These are phyloP conservation scores for Microplitis deprimator DNA, from an alignment of 2,888 invertebrate genomes.

Conservation along the genomic window DNA sequence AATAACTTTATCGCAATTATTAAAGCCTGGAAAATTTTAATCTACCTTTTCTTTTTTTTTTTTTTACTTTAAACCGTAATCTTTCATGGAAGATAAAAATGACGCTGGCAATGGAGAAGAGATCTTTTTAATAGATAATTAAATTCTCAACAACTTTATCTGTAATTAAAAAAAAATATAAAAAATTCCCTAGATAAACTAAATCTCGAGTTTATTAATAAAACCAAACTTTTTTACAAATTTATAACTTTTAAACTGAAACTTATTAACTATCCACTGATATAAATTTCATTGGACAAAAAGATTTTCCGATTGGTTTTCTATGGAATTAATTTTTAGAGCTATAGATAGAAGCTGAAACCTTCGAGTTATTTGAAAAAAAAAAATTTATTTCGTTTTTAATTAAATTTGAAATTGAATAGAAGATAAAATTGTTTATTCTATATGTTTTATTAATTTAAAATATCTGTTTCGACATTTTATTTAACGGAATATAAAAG, in stretches of 20 bases:
- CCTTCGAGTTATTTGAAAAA: neutral
- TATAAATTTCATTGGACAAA: neutral
- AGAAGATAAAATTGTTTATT: neutral
- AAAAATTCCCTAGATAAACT: neutral
- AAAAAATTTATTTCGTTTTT: neutral
- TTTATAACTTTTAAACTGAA: neutral
- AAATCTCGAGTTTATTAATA: neutral
- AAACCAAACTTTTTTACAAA: neutral
- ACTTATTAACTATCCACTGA: neutral
- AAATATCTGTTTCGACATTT: neutral
- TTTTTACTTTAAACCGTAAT: neutral
- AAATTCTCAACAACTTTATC: neutral
- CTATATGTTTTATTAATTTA: neutral
- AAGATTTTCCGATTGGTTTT: neutral
- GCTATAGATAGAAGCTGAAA: neutral
- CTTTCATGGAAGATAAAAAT: neutral
- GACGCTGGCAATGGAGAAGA: neutral
- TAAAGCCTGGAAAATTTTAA: neutral
- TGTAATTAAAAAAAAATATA: neutral
- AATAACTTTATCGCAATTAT: neutral
- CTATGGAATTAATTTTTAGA: neutral
- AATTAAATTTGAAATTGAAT: neutral
- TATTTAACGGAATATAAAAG: neutral
- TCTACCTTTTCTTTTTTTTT: neutral
- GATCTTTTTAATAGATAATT: conserved; percentile 1